Percentiles rank a stretch among this genome's conserved stretches.
Evolutionary conservation across 1,140 invertebrate species (phyloP).

Genomic region (Tyrophagus putrescentiae): DNA sequence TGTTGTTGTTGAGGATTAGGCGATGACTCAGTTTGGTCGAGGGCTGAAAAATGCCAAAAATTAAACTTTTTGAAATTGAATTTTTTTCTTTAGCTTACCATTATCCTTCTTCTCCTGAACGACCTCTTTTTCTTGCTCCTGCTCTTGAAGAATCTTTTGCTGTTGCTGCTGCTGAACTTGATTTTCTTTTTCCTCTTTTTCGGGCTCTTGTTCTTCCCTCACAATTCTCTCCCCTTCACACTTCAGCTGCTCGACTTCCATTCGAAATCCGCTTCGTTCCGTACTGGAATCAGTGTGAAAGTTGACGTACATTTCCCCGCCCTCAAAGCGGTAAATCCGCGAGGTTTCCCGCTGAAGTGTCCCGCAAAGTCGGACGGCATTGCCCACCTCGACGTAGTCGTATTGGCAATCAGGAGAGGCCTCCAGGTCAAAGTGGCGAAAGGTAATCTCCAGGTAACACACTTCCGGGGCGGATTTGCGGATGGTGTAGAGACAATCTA

Average conservation of each 20-base stretch:
- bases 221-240: slow-evolving; percentile 25
- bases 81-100: too few relatives aligned
- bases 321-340: slow-evolving; percentile 27
- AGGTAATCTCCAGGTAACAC: slow-evolving; percentile 28
- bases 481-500: slow-evolving; percentile 25
- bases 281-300: slow-evolving; percentile 28
- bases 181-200: too few relatives aligned
- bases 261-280: slow-evolving; percentile 24
- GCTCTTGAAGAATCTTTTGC: too few relatives aligned
- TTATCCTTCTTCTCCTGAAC: too few relatives aligned
- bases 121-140: too few relatives aligned
- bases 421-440: slow-evolving; percentile 28
- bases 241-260: slow-evolving; percentile 28
- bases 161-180: too few relatives aligned
- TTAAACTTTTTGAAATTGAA: too few relatives aligned
- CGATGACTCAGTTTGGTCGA: too few relatives aligned
- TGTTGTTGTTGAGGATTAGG: too few relatives aligned
- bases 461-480: slow-evolving; percentile 17
- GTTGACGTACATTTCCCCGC: slow-evolving; percentile 26
- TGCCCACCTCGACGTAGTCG: slow-evolving; percentile 28
- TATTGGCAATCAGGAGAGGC: slow-evolving; percentile 27
- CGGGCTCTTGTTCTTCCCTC: not conserved
- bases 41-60: too few relatives aligned
- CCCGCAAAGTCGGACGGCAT: slow-evolving; percentile 26
- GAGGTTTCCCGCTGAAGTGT: slow-evolving; percentile 22